phyloP scores from a whole-genome alignment of 2,888 invertebrate genomes.

The Lasioglossum morio region DNA sequence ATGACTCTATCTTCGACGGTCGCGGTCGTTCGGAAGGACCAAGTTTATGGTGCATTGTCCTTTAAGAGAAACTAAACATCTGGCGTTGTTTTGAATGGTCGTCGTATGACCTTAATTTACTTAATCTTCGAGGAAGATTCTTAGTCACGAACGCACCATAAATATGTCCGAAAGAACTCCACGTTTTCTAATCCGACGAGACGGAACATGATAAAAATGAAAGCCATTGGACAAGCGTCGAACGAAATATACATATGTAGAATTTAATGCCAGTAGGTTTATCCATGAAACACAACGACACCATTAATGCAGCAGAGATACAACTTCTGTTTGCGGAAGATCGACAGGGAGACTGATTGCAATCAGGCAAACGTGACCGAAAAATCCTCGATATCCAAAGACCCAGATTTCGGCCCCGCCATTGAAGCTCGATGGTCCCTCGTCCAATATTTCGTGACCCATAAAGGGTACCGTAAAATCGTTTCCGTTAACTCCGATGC shows the following conservation, averaged over 20 bases:
- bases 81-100: too few species aligned
- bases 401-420: slow-evolving; percentile 51
- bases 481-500: background rate
- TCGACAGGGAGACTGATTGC: slow-evolving; percentile 71
- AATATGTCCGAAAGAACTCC: too few species aligned
- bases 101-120: too few species aligned
- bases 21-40: too few species aligned
- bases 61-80: too few species aligned
- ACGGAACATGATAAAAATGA: background rate
- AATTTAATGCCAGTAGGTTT: background rate
- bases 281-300: slow-evolving; percentile 49
- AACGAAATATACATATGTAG: background rate
- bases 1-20: too few species aligned
- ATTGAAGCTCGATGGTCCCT: background rate
- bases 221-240: background rate
- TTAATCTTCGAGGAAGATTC: too few species aligned
- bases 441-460: background rate
- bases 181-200: too few species aligned
- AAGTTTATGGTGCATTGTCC: too few species aligned
- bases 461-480: background rate
- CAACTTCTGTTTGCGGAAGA: slow-evolving; percentile 71
- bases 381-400: slow-evolving; percentile 62
- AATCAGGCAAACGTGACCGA: slow-evolving; percentile 72
- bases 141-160: too few species aligned
- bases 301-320: slow-evolving; percentile 65